These are phyloP conservation scores for Anoplius nigerrimus DNA, from an alignment of 2,888 invertebrate species.

Conservation along the genomic window DNA sequence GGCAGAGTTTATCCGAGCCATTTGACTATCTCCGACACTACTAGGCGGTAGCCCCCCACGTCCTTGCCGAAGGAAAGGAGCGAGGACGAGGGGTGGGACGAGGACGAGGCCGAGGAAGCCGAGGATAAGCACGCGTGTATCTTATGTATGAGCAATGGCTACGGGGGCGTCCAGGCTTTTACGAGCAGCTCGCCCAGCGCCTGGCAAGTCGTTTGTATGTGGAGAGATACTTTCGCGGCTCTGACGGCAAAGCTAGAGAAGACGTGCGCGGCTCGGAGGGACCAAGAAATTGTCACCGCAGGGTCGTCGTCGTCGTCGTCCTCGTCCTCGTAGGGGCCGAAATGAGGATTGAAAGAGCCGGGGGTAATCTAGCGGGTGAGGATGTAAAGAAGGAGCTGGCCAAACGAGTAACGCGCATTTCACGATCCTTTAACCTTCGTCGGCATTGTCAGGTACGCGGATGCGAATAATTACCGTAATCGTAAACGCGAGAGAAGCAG, in stretches of 20 bases:
- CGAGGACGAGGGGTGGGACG: background rate
- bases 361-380: conserved; percentile 31
- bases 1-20: conserved; percentile 60
- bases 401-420: conserved; percentile 39
- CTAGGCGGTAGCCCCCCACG: conserved; percentile 25
- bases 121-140: conserved; percentile 18
- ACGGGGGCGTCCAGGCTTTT: conserved; percentile 35
- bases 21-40: conserved; percentile 62
- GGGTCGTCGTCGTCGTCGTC: too few species aligned
- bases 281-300: background rate
- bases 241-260: conserved; percentile 13
- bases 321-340: background rate
- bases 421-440: conserved; percentile 34
- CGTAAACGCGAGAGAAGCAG: too few species aligned
- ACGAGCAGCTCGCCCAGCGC: conserved; percentile 42
- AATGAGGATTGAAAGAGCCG: conserved; percentile 9
- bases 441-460: too few species aligned
- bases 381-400: conserved; percentile 34
- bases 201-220: conserved; percentile 43
- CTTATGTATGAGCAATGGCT: conserved; percentile 8
- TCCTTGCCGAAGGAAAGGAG: background rate
- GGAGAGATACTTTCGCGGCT: conserved; percentile 45
- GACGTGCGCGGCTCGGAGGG: background rate
- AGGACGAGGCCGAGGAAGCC: background rate
- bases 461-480: too few species aligned